These are phyloP conservation scores for Chymomyza fuscimana DNA, from an alignment of 2,888 invertebrate genomes.

Conservation along the genomic window DNA sequence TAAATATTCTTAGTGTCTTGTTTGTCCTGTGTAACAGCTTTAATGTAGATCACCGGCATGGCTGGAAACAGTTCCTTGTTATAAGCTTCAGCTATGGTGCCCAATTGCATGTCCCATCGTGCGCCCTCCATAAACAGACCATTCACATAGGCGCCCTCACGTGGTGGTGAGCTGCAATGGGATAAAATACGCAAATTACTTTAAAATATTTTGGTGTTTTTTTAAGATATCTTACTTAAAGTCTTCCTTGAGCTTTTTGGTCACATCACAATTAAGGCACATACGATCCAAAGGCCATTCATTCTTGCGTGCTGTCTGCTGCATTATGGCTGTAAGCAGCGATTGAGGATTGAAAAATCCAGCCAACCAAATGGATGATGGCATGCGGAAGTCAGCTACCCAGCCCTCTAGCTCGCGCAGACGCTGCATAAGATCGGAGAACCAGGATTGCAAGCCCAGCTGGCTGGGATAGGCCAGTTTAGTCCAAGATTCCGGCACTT, in stretches of 20 bases:
- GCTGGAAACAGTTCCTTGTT: slow-evolving; percentile 94
- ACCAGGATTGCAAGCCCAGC: slow-evolving; percentile 91
- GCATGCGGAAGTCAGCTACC: slow-evolving; percentile 93
- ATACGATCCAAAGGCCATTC: slow-evolving; percentile 98
- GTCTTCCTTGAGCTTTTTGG: slow-evolving; percentile 92
- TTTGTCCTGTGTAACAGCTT: slow-evolving; percentile 92
- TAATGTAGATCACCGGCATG: slow-evolving; percentile 94
- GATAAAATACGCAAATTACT: background rate
- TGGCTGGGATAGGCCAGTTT: slow-evolving; percentile 93
- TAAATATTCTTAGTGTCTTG: slow-evolving; percentile 92
- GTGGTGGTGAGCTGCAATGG: slow-evolving; percentile 85
- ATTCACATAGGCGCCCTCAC: slow-evolving; percentile 94
- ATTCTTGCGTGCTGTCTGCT: slow-evolving; percentile 96
- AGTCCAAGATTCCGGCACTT: slow-evolving; percentile 92
- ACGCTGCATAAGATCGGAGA: slow-evolving; percentile 89
- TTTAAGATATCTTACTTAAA: slow-evolving; percentile 82
- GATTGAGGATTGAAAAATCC: slow-evolving; percentile 99
- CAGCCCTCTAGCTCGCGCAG: slow-evolving; percentile 91
- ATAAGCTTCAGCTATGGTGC: slow-evolving; percentile 90
- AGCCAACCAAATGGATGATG: slow-evolving; percentile 93
- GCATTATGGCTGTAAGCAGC: slow-evolving; percentile 98
- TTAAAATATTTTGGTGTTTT: background rate
- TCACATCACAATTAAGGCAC: slow-evolving; percentile 96
- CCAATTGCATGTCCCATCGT: slow-evolving; percentile 90
- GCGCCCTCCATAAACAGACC: slow-evolving; percentile 96